Evolutionary conservation across 2,113 vertebrate species (phyloP), one percentile per base, ranked within the genome.

Genomic region (Menidia beryllina): DNA sequence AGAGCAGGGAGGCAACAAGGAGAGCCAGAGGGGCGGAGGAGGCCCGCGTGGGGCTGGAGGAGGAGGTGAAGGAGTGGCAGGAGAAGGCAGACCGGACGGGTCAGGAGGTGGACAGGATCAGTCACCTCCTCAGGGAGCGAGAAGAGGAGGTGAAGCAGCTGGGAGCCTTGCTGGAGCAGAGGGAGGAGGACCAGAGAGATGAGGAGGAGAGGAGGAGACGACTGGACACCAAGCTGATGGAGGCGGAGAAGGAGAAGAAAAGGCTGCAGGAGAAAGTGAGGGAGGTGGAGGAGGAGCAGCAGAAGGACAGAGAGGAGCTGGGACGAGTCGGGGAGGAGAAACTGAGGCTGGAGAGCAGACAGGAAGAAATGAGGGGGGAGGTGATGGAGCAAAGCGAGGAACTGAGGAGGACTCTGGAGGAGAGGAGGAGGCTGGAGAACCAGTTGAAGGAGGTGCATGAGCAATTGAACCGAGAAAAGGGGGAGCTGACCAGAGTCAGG

Each of bases 241-340:
- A 48, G 43, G 24, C 73, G 17, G 8, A 49, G 49, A 67, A 72
- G 45, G 65, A 27, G 59, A 19, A 64, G 63, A 77, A 13, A 43
- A 56, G 34, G 10, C 56, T 77, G 20, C 52, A 63, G 11, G 72
- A 75, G 49, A 72, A 47, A 26, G 43, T 77, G 19, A 52, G 41
- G 9, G 69, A 75, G 26, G 25, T 54, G 9, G 63, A 81, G 41
- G 73, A 74, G 24, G 79, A 83, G 65, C 15, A 15, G 10, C 56
- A 75, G 17, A 23, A 49, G 21, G 34, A 89, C 24, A 88, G 75
- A 57, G 94, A 77, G 19, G 92, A 2, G 15, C 49, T 87, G 23
- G 73, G 34, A 13, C 41, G 55, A 13, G 65, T 49, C 19, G 52
- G 38, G 72, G 74, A 82, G 65, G 75, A 70, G 75, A 70, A 3